A percentile compares a stretch with the other conserved stretches of the same genome.
Evolutionary conservation across 2,888 invertebrate genomes (phyloP).

Genomic region (Meteorus colon): DNA sequence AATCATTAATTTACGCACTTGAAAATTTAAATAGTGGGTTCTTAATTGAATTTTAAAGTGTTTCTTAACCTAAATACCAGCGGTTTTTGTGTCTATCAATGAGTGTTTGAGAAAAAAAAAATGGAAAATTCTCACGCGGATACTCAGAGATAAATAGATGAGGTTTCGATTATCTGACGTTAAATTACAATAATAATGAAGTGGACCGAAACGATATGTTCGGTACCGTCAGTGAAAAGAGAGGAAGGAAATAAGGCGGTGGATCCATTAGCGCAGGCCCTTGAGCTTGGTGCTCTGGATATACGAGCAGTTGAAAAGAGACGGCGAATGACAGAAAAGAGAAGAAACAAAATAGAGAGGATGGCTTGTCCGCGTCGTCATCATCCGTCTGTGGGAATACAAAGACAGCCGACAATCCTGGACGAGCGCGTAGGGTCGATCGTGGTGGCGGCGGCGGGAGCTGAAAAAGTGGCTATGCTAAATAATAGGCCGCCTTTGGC

Average conservation of each 20-base stretch:
- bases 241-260: constrained; percentile 44
- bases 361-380: constrained; percentile 66
- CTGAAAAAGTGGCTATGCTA: constrained; percentile 72
- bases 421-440: constrained; percentile 50
- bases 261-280: constrained; percentile 42
- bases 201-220: constrained; percentile 10
- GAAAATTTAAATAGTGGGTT: background rate
- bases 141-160: background rate
- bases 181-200: constrained; percentile 42
- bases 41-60: constrained; percentile 1
- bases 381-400: constrained; percentile 65
- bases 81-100: too few relatives aligned
- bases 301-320: constrained; percentile 25
- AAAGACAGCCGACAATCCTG: constrained; percentile 69
- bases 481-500: constrained; percentile 68
- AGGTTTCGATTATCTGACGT: background rate
- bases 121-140: too few relatives aligned
- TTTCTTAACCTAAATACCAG: background rate
- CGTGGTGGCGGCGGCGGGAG: constrained; percentile 60
- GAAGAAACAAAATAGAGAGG: constrained; percentile 33
- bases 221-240: constrained; percentile 1
- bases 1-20: background rate
- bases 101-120: too few relatives aligned
- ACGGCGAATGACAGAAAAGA: constrained; percentile 37
- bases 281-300: constrained; percentile 37